A percentile compares a stretch with the other conserved stretches of the same genome.
Evolutionary conservation across 2,797 vertebrate genomes (phyloP).

Genomic region (Cyprinodon diabolis): DNA sequence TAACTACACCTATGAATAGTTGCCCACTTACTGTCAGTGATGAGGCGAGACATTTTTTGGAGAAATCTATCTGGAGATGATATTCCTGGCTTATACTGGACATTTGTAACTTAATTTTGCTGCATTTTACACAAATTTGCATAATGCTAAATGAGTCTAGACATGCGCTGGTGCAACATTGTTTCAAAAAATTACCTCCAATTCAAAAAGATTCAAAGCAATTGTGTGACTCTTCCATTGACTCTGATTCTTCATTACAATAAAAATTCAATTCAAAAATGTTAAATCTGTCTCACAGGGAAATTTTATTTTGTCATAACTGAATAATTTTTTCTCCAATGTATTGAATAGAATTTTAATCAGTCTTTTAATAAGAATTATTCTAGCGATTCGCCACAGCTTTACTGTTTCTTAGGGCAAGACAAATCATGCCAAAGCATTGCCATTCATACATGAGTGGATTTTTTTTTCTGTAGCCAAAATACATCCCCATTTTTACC

Average conservation of each 20-base stretch:
- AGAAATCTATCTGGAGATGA: background rate
- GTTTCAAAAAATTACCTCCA: background rate
- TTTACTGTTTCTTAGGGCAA: background rate
- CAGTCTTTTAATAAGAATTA: background rate
- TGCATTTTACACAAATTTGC: background rate
- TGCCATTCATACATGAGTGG: background rate
- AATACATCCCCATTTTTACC: background rate
- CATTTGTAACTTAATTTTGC: background rate
- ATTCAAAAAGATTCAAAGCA: background rate
- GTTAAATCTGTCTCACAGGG: no score
- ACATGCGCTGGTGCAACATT: background rate
- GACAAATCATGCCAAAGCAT: no score
- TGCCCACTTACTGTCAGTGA: background rate
- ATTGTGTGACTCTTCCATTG: no score
- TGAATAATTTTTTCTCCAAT: no score
- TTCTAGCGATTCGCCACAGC: background rate
- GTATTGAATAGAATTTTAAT: no score
- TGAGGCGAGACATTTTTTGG: background rate
- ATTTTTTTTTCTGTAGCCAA: background rate
- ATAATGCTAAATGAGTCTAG: background rate
- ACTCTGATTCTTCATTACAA: background rate
- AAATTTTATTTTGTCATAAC: no score
- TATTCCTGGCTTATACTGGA: background rate
- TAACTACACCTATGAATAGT: background rate
- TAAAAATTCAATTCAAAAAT: no score